Base-by-base conservation (phyloP, 1,140 invertebrate species). In the Stegodyphus dumicola region DNA sequence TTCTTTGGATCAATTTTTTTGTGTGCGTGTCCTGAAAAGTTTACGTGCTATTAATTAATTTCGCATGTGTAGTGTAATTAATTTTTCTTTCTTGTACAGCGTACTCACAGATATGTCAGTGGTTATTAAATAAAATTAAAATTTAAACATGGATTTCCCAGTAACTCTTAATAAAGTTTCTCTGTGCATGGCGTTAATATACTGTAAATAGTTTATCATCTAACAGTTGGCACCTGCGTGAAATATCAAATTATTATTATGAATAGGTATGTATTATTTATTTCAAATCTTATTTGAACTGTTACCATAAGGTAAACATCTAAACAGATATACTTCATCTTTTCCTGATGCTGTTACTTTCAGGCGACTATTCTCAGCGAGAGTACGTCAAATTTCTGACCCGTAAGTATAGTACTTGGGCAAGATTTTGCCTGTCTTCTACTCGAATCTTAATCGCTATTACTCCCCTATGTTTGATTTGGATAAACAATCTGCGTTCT, bases 371-470 rank as follows among this genome's bases (percentile, higher is more conserved):
- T 79, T 74, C 78, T 73, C 65, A 84, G 54, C 76, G 85, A 71
- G 75, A 77, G 53, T 88, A 88, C 81, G 85, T 88, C 76, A 77
- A 83, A 54, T 88, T 77, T 74, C 79, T 88, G 51, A 88, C 80
- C 56, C 77, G 88, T 88, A 88, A 88, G 88, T 88, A 88, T 78
- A 33, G 71, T 54, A 33, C 5, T 60, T 15, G 15, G 15, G 9
- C 15, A 60, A 60, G 1, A 60, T 15, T 15, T 15, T 15, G 9
- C 15, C 15, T 60, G 15, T 10, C 1, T 60, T 10, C 9, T 15
- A 10, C 15, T 60, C 17, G 13, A 11, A 70, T 33, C 13, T 48
- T 49, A 18, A 18, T 48, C 48, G 11, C 67, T 11, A 7, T 3
- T 70, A 70, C 67, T 48, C 5, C 17, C 48, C 17, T 33, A 13